Percentiles rank a stretch among this genome's conserved stretches.
These are phyloP conservation scores for Bubo scandiacus DNA, from an alignment of 2,113 vertebrate species.

Conservation along the genomic window DNA sequence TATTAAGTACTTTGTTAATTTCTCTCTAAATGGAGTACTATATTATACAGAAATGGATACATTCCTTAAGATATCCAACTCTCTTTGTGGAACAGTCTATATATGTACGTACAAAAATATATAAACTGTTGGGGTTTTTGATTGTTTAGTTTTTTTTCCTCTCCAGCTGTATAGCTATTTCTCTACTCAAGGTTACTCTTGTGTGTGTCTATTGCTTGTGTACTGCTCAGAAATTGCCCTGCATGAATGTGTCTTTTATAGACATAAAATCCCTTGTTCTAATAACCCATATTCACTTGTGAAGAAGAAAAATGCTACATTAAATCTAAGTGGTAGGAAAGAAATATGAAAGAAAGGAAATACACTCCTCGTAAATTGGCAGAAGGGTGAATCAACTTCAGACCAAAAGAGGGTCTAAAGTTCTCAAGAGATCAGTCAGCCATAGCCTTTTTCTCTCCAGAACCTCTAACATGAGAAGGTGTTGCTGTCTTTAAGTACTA, in stretches of 20 bases:
- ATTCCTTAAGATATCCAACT: not conserved
- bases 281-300: not conserved
- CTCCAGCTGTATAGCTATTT: not conserved
- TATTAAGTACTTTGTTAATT: not conserved
- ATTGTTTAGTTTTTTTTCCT: not conserved
- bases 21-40: not conserved
- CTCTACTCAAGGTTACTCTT: not conserved
- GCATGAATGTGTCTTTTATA: not conserved
- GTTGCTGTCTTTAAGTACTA: not conserved
- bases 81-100: not conserved
- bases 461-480: not conserved
- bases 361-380: not conserved
- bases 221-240: not conserved
- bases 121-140: not conserved
- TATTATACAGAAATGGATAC: not conserved
- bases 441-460: not conserved
- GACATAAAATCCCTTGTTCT: not conserved
- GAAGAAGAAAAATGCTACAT: not conserved
- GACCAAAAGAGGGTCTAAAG: not conserved
- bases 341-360: not conserved
- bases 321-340: not conserved
- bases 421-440: not conserved
- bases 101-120: rapidly evolving
- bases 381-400: not conserved
- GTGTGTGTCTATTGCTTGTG: not conserved